phyloP scores from a whole-genome alignment of 2,888 invertebrate species.

The Mellilla xanthometata region DNA sequence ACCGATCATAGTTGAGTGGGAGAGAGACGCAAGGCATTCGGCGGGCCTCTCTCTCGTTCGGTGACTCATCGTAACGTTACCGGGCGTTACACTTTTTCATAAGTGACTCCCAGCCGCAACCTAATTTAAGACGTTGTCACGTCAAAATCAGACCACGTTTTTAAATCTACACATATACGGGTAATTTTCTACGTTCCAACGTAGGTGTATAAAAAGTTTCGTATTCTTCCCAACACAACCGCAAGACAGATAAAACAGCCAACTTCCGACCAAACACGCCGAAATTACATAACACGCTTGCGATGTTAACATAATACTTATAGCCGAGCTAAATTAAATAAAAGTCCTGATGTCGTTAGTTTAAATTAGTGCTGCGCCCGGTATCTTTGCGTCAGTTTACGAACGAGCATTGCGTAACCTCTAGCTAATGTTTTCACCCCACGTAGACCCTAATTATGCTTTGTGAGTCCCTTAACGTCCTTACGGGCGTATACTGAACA shows the following conservation, averaged over 20 bases:
- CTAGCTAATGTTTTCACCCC: conserved; percentile 16
- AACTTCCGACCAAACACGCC: not conserved
- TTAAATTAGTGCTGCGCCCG: conserved; percentile 11
- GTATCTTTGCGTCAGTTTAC: conserved; percentile 8
- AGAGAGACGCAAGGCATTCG: too few relatives aligned
- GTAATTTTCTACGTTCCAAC: too few relatives aligned
- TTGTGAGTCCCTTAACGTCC: conserved; percentile 17
- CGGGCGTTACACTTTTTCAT: too few relatives aligned
- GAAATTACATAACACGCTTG: conserved; percentile 1
- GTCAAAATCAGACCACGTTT: too few relatives aligned
- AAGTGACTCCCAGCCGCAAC: too few relatives aligned
- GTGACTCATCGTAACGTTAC: too few relatives aligned
- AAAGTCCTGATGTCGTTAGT: conserved; percentile 15
- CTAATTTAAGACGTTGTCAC: too few relatives aligned
- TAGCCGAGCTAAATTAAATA: conserved; percentile 11
- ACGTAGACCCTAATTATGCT: conserved; percentile 20
- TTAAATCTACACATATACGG: too few relatives aligned
- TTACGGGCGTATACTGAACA: conserved; percentile 7
- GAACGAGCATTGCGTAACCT: conserved; percentile 10
- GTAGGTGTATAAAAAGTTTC: too few relatives aligned
- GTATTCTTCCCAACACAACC: not conserved
- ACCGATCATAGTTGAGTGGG: too few relatives aligned
- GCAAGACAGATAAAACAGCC: too few relatives aligned
- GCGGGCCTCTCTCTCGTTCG: too few relatives aligned
- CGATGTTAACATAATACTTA: conserved; percentile 3